A percentile compares a stretch with the other conserved stretches of the same genome.
phyloP scores from a whole-genome alignment of 2,113 vertebrate genomes.

The Ailurus styani region DNA sequence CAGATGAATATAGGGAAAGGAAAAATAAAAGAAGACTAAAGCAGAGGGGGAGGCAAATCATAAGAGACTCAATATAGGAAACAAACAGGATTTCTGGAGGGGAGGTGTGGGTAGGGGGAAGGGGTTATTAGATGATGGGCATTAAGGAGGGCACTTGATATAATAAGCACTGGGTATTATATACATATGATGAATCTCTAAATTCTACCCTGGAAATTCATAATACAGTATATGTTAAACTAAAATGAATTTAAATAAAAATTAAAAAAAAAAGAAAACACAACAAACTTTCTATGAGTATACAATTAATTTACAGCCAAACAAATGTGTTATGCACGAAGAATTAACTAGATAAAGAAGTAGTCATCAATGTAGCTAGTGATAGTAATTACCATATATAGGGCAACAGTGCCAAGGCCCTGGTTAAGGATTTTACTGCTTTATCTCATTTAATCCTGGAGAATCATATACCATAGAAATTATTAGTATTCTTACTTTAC shows the following conservation, averaged over 20 bases:
- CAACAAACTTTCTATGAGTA: background rate
- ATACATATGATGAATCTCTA: background rate
- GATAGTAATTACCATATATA: background rate
- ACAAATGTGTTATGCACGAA: background rate
- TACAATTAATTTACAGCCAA: background rate
- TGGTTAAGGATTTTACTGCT: background rate
- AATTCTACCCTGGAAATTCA: background rate
- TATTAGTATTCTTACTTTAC: background rate
- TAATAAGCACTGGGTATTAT: background rate
- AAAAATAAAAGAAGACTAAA: background rate
- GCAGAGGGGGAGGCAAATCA: background rate
- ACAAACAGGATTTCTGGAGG: background rate
- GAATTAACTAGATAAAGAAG: background rate
- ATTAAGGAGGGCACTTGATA: background rate
- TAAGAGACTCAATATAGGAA: background rate
- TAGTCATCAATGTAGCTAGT: background rate
- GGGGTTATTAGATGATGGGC: background rate
- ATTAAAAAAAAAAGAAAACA: background rate
- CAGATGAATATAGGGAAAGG: background rate
- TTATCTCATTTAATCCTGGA: background rate
- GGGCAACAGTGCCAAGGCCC: accelerated
- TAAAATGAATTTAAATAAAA: background rate
- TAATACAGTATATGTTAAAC: background rate
- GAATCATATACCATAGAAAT: background rate
- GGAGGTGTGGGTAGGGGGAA: background rate